A percentile compares a stretch with the other conserved stretches of the same genome.
Evolutionary conservation across 2,113 vertebrate genomes (phyloP).

Genomic region (Gallinago undulata): DNA sequence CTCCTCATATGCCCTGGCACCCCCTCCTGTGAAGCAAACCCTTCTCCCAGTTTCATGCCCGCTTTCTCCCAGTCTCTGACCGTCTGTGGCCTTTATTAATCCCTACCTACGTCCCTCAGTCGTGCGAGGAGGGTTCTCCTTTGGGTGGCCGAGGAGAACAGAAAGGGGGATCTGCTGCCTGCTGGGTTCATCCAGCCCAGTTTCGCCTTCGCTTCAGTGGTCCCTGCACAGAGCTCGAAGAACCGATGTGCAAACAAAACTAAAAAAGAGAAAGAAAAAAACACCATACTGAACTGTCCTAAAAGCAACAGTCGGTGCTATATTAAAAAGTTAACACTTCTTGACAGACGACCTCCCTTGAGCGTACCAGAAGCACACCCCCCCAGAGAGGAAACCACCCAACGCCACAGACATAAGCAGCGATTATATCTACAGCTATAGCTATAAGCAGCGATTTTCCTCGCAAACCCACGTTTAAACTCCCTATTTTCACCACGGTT

Average conservation of each 20-base stretch:
- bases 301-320: background rate
- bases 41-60: background rate
- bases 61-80: background rate
- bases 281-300: background rate
- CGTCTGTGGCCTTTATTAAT: background rate
- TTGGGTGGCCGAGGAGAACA: fast-evolving
- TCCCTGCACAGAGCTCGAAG: background rate
- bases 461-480: fast-evolving
- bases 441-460: too few relatives aligned
- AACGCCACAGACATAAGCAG: background rate
- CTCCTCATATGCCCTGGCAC: fast-evolving
- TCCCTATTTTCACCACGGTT: fast-evolving
- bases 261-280: too few relatives aligned
- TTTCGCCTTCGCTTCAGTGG: background rate
- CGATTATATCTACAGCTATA: too few relatives aligned
- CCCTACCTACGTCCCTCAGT: background rate
- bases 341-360: background rate
- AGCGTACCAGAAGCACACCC: background rate
- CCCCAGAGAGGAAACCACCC: background rate
- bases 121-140: background rate
- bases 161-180: background rate
- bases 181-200: background rate
- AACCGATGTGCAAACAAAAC: background rate
- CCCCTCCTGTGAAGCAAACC: fast-evolving
- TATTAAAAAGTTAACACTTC: background rate